phyloP scores from a whole-genome alignment of 2,113 vertebrate genomes.

The Vidua macroura region DNA sequence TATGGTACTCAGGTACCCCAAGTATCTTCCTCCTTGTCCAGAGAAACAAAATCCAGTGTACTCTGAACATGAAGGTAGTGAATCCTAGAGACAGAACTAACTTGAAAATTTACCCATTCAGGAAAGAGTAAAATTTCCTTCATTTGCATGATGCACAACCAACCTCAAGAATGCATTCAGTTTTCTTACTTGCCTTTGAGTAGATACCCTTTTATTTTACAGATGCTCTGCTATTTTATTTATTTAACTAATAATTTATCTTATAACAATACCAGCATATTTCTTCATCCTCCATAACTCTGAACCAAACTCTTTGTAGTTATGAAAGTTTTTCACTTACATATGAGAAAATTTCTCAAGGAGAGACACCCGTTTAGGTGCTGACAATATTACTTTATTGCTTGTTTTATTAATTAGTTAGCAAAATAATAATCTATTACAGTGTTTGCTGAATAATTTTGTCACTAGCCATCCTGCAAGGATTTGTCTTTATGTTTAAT shows the following conservation, averaged over 20 bases:
- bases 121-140: neutral
- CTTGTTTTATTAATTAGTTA: neutral
- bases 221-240: neutral
- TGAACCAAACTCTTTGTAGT: neutral
- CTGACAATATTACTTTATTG: neutral
- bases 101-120: neutral
- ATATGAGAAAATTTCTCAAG: neutral
- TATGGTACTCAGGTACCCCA: neutral
- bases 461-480: neutral
- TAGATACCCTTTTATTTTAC: neutral
- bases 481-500: neutral
- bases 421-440: neutral
- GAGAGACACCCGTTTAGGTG: neutral
- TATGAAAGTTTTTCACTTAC: neutral
- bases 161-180: neutral
- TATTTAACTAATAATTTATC: neutral
- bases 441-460: neutral
- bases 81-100: neutral
- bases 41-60: neutral
- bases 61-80: neutral
- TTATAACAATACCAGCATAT: neutral
- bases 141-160: neutral
- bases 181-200: neutral
- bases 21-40: neutral
- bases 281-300: neutral